Evolutionary conservation across 2,888 invertebrate genomes (phyloP).

Genomic region (Pterostichus niger): DNA sequence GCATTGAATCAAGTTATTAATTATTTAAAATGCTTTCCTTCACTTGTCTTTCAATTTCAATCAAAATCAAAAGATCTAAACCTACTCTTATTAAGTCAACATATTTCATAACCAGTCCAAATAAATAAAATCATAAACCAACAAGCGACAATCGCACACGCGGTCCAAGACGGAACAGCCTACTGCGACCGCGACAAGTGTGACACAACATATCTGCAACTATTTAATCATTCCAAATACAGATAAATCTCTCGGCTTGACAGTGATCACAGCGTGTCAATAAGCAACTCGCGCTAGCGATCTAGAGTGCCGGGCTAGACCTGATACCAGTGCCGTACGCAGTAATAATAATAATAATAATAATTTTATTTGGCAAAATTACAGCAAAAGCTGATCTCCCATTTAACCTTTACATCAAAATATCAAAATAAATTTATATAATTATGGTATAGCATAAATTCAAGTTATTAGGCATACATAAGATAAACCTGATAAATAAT

Average conservation of each 20-base stretch:
- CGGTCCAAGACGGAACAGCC: constrained; percentile 2
- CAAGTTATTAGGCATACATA: too few species aligned
- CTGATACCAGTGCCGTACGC: not conserved
- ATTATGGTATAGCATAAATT: too few species aligned
- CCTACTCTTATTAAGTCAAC: constrained; percentile 13
- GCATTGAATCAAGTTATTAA: too few species aligned
- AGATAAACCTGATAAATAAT: too few species aligned
- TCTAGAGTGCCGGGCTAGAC: not conserved
- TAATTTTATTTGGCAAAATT: too few species aligned
- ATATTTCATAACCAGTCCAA: constrained; percentile 27
- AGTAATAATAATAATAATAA: too few species aligned
- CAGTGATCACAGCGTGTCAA: constrained; percentile 47
- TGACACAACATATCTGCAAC: constrained; percentile 54
- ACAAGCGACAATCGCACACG: not conserved
- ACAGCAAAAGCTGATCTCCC: too few species aligned
- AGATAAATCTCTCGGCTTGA: constrained; percentile 45
- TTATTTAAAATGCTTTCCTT: not conserved
- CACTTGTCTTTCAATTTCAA: not conserved
- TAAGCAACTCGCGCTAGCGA: not conserved
- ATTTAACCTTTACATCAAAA: too few species aligned
- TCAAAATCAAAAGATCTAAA: not conserved
- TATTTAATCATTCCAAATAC: constrained; percentile 53
- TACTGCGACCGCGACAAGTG: constrained; percentile 36
- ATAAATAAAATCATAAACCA: constrained; percentile 6
- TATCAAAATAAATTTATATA: too few species aligned